phyloP scores from a whole-genome alignment of 1,140 invertebrate genomes.

The Temnothorax longispinosus region DNA sequence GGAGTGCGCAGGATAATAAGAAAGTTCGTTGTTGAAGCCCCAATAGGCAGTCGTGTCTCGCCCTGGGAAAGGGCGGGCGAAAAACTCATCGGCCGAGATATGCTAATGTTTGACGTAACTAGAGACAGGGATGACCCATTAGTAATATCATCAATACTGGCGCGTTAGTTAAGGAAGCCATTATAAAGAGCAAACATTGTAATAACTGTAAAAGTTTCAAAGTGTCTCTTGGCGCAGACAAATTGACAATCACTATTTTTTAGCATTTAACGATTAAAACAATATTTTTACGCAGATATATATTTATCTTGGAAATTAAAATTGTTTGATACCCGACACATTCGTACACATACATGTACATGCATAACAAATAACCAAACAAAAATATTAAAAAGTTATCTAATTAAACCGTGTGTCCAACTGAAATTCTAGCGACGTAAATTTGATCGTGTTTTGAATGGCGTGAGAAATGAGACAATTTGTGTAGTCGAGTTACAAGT shows the following conservation, averaged over 20 bases:
- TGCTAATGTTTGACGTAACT: slow-evolving; percentile 66
- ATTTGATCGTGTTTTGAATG: not conserved
- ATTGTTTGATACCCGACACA: not conserved
- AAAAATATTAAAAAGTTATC: not conserved
- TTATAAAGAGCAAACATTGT: slow-evolving; percentile 34
- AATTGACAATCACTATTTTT: not conserved
- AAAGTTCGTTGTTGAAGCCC: slow-evolving; percentile 33
- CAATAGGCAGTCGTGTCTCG: slow-evolving; percentile 34
- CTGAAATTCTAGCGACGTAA: not conserved
- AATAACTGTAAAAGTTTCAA: not conserved
- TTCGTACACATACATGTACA: not conserved
- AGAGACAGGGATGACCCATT: slow-evolving; percentile 39
- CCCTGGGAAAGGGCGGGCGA: not conserved
- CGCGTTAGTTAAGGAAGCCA: slow-evolving; percentile 69
- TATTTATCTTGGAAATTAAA: no score
- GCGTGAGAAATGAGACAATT: not conserved
- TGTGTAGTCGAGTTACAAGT: not conserved
- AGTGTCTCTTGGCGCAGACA: not conserved
- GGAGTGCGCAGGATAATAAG: slow-evolving; percentile 43
- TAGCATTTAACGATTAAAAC: not conserved
- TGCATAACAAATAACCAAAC: not conserved
- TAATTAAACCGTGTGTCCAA: not conserved
- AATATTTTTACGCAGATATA: not conserved
- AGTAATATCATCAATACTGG: slow-evolving; percentile 38
- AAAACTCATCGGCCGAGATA: slow-evolving; percentile 61